Base-by-base conservation (phyloP, 2,888 invertebrate species). In the Mimachlamys varia region DNA sequence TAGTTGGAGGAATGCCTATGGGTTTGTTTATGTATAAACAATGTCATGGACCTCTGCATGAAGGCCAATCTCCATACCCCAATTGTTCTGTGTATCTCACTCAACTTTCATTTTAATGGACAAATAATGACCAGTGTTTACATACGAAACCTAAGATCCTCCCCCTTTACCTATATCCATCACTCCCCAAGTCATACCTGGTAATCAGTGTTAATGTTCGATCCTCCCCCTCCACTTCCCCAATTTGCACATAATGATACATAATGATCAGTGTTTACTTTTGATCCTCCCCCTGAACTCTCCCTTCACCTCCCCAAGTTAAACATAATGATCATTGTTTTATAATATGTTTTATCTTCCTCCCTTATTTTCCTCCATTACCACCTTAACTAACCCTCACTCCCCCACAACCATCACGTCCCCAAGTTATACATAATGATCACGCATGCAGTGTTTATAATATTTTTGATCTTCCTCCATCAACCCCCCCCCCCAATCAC, bases 41-140 rank as follows among this genome's bases (percentile, higher is more conserved):
- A 27, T 76, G 76, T 76, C 76, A 76, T 76, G 13, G 76, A 76
- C 76, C 76, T 76, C 27, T 12, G 33, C 15, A 27, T 5, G 76
- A 27, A 33, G 76, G 76, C 33, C 33, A 33, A 13, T 10, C 27
- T 76, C 76, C 27, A 76, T 27, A 76, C 76, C 33, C 7, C 19
- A 53, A 15, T 53, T 62, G n/a, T n/a, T 33, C 33, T 22, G 27
- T 76, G 33, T 76, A 27, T 33, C 76, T 76, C 33, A 33, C 76
- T 76, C 76, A 33, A 2, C 76, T 76, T 76, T 76, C 76, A 7
- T 76, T 76, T 76, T 76, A 33, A 33, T 76, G 76, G 27, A 76
- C 33, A 76, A 76, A 33, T 76, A 76, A 76, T 76, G 76, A 33
- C 76, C 22, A 62, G 53, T 62, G 62, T 62, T 62, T 62, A 62